phyloP scores from a whole-genome alignment of 2,797 vertebrate species.

The Somateria mollissima region DNA sequence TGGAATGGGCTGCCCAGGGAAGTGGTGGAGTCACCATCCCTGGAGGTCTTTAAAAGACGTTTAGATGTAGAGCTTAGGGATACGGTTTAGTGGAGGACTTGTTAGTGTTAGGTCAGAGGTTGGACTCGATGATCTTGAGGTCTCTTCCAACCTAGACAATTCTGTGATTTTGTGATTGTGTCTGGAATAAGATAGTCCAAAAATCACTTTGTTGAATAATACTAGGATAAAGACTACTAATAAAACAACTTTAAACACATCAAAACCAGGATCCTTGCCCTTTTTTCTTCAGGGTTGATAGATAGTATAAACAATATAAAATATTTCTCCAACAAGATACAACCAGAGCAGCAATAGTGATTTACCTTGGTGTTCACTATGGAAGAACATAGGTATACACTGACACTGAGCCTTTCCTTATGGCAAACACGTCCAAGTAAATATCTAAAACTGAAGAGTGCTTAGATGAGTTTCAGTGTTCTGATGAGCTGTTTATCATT shows the following conservation, averaged over 20 bases:
- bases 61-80: too few relatives aligned
- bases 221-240: not conserved
- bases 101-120: too few relatives aligned
- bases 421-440: not conserved
- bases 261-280: not conserved
- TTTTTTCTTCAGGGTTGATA: not conserved
- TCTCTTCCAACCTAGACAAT: too few relatives aligned
- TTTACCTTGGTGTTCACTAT: not conserved
- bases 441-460: not conserved
- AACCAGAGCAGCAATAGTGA: not conserved
- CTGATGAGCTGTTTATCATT: not conserved
- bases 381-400: not conserved
- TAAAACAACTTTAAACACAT: not conserved
- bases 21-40: too few relatives aligned
- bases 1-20: too few relatives aligned
- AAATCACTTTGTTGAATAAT: not conserved
- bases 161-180: too few relatives aligned
- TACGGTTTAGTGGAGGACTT: too few relatives aligned
- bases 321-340: not conserved
- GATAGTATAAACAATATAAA: not conserved
- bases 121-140: too few relatives aligned
- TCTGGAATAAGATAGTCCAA: not conserved
- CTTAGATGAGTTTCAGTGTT: not conserved
- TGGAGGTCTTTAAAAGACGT: too few relatives aligned
- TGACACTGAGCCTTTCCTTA: not conserved